phyloP scores from a whole-genome alignment of 2,113 vertebrate genomes.

The Eidolon helvum region DNA sequence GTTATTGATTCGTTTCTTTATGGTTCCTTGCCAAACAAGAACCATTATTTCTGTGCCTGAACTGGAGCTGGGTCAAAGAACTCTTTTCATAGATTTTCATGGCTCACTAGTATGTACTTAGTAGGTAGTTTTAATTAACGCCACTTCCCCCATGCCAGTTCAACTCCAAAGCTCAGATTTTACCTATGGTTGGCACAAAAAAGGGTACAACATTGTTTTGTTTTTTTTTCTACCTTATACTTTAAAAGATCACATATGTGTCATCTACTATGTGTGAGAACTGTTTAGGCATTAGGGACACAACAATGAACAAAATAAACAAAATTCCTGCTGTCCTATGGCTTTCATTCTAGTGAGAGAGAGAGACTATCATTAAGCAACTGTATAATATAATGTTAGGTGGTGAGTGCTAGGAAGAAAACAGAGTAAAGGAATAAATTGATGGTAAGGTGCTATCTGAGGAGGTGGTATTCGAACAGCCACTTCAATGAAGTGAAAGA shows the following conservation, averaged over 20 bases:
- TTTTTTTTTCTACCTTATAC: background rate
- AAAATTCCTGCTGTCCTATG: background rate
- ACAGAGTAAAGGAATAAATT: background rate
- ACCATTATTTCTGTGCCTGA: conserved; percentile 59
- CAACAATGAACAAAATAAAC: background rate
- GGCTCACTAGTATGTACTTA: background rate
- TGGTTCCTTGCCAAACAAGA: conserved; percentile 66
- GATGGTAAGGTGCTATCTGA: background rate
- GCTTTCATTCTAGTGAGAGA: background rate
- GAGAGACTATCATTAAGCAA: background rate
- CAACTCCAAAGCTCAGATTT: background rate
- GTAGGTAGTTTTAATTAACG: background rate
- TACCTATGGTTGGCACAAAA: background rate
- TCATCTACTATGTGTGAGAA: background rate
- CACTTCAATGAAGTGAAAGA: background rate
- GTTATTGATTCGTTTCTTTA: conserved; percentile 71
- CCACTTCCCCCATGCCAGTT: accelerated
- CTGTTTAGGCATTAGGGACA: background rate
- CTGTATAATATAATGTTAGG: background rate
- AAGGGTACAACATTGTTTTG: background rate
- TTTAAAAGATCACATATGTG: background rate
- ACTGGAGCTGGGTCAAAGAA: conserved; percentile 66
- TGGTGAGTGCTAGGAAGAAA: background rate
- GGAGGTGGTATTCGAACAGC: background rate
- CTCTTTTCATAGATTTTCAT: conserved; percentile 57